Base-by-base conservation (phyloP, 1,140 invertebrate genomes). In the Microplitis mediator region DNA sequence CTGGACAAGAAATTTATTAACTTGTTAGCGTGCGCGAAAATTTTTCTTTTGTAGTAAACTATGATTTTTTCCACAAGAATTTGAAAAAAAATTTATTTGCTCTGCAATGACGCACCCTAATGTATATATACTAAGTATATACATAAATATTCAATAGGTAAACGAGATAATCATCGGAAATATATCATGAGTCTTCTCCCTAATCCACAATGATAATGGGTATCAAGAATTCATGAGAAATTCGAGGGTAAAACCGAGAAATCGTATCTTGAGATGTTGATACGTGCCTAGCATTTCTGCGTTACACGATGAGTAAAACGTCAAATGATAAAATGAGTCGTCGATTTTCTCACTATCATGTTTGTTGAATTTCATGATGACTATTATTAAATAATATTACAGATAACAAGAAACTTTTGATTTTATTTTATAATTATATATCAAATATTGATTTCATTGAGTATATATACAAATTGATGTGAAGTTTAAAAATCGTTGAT, bases 281-380 rank as follows among this genome's bases (percentile, higher is more conserved):
- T 54, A 67, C 65, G 65, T 67, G 65, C 65, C 32, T 31, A 54
- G 65, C 65, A 67, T 67, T 67, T 54, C 14, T 32, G 65, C n/a
- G 31, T 67, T 67, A 54, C 50, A 13, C 32, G 45, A 51, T 54
- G 51, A 31, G 50, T 34, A 32, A 54, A 23, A 0, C 65, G 35
- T 54, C 50, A 67, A 67, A 32, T 16, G 65, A 54, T 67, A 50
- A 67, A 51, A 34, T 50, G 32, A 54, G 8, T 14, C 23, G 31
- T n/a, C 50, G 4, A 67, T 52, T 52, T 54, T 54, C 52, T 2
- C 52, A 54, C 52, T 54, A 54, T 54, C 16, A 0, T 8, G 4
- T 54, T 11, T 45, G 6, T 45, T 45, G 39, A 45, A 6, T 45
- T 3, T 45, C 39, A 45, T 45, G 11, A 45, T 6, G 4, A 8